Percentiles rank a stretch among this genome's conserved stretches.
Evolutionary conservation across 2,113 vertebrate species (phyloP).

Genomic region (Coregonus clupeaformis): DNA sequence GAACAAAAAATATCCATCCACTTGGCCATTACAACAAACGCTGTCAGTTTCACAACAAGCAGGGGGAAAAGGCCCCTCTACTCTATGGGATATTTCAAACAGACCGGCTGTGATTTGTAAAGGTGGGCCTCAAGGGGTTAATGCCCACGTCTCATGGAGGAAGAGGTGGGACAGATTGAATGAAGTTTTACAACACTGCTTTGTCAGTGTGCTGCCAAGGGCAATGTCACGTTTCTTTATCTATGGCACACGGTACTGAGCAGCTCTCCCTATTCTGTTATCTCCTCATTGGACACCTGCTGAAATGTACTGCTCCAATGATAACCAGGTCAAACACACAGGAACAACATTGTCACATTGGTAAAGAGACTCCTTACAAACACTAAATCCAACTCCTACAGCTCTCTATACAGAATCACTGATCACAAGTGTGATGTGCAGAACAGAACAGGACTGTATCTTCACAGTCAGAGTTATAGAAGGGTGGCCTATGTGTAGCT

Average conservation of each 20-base stretch:
- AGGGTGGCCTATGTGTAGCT: too few relatives aligned
- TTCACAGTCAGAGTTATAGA: too few relatives aligned
- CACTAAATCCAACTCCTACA: background rate
- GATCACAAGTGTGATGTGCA: background rate
- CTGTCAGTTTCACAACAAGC: constrained; percentile 47
- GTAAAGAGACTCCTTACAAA: background rate
- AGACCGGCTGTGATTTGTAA: background rate
- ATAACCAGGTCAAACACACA: background rate
- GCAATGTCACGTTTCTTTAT: too few relatives aligned
- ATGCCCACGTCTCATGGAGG: background rate
- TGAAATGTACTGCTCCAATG: background rate
- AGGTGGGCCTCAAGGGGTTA: background rate
- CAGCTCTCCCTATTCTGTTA: too few relatives aligned
- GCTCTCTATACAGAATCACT: background rate
- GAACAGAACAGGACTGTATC: too few relatives aligned
- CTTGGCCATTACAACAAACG: constrained; percentile 26
- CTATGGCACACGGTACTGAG: too few relatives aligned
- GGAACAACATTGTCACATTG: background rate
- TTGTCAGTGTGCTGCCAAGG: background rate
- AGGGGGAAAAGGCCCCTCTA: constrained; percentile 24
- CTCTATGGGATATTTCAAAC: background rate
- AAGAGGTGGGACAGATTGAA: constrained; percentile 2
- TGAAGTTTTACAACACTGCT: background rate
- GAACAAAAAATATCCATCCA: constrained; percentile 29
- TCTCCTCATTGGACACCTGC: background rate